Base-by-base conservation (phyloP, 2,797 vertebrate species). In the Malurus splendens region DNA sequence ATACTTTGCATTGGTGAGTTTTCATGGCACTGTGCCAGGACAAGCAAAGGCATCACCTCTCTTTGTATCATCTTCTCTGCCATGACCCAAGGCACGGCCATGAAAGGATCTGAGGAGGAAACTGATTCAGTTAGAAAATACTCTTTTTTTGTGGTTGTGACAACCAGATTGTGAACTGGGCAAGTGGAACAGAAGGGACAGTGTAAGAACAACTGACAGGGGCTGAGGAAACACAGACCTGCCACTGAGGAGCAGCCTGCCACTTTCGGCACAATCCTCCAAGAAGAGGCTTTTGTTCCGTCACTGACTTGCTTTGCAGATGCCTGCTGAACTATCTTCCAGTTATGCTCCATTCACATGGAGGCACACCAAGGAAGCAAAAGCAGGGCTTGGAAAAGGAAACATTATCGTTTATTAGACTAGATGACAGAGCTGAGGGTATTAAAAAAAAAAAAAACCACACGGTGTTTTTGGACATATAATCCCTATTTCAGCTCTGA, bases 211-310 rank as follows among this genome's bases (percentile, higher is more conserved):
- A 72, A 52, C 7, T 51, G 38, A 17, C 33, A 4, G 4, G 19
- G 27, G 18, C 48, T 60, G 36, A 79, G 33, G 24, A 82, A 82
- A 73, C 33, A 48, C 18, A 36, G n/a, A 70, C 16, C 28, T 81
- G 71, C 20, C 83, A 33, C 20, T 2, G 8, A 61, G 44, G 44
- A 87, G 39, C 52, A 64, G 28, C 52, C 52, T 42, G 52, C 55
- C 30, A 16, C 24, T 62, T 75, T 23, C 0, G 0, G 52, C 27
- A n/a, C 23, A 56, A 23, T 50, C n/a, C 9, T 70, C 27, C 64
- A 59, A 36, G 71, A 90, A 70, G 30, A 7, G 45, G 17, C 45
- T 86, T 81, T 59, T 76, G 59, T 76, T 79, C 28, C 1, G 1
- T 59, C 4, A 1, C n/a, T 52, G 61, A 20, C 27, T 75, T 68